These are phyloP conservation scores for Ageneiosus marmoratus DNA, from an alignment of 2,113 vertebrate species.

Conservation along the genomic window DNA sequence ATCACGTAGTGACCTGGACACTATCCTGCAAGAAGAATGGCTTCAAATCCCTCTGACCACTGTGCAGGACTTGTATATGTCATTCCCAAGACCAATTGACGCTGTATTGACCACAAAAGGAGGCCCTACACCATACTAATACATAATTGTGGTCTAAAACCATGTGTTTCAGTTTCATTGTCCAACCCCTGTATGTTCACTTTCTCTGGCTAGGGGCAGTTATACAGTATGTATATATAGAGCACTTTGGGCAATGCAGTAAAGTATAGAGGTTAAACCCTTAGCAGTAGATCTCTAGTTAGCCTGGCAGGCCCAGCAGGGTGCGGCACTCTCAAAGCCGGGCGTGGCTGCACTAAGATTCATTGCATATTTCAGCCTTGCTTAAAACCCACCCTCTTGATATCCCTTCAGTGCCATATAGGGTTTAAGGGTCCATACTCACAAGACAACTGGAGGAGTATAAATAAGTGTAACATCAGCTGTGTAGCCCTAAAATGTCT, in stretches of 20 bases:
- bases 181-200: too few species aligned
- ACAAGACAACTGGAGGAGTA: constrained; percentile 68
- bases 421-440: constrained; percentile 28
- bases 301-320: constrained; percentile 40
- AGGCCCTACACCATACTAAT: too few species aligned
- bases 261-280: constrained; percentile 30
- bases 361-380: constrained; percentile 44
- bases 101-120: too few species aligned
- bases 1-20: too few species aligned
- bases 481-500: constrained; percentile 41
- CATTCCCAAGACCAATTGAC: too few species aligned
- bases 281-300: constrained; percentile 42
- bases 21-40: too few species aligned
- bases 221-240: constrained; percentile 3
- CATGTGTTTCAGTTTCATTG: too few species aligned
- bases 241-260: constrained; percentile 3
- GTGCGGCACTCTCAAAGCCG: constrained; percentile 19
- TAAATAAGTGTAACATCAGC: constrained; percentile 66
- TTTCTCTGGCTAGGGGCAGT: not conserved
- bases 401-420: constrained; percentile 29
- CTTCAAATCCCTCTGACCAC: too few species aligned
- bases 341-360: constrained; percentile 52
- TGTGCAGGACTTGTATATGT: too few species aligned
- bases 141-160: too few species aligned
- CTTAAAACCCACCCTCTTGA: constrained; percentile 24